Percentiles rank a stretch among this genome's conserved stretches.
Conservation (phyloP, 2,888 invertebrate species). For the Athrips mouffetella region DNA sequence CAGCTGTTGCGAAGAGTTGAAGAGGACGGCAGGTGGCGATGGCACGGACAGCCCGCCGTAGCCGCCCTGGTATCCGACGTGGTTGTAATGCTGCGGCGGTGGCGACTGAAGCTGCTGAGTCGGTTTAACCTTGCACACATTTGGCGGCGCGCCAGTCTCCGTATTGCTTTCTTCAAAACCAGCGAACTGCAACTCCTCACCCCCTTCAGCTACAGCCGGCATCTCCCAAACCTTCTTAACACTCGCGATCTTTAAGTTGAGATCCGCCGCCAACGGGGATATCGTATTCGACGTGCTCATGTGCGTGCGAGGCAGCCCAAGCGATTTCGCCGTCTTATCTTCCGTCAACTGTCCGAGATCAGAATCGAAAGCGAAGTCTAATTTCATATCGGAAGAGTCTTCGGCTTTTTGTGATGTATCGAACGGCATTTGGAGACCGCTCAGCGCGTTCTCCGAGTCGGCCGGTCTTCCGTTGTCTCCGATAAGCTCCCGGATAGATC, state of each 20-base stretch:
- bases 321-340: slow-evolving; percentile 79
- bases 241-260: slow-evolving; percentile 95
- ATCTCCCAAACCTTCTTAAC: slow-evolving; percentile 95
- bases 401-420: slow-evolving; percentile 79
- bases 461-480: slow-evolving; percentile 56
- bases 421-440: slow-evolving; percentile 84
- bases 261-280: slow-evolving; percentile 90
- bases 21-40: slow-evolving; percentile 90
- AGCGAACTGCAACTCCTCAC: slow-evolving; percentile 68
- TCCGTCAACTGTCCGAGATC: slow-evolving; percentile 87
- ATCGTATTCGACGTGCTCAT: slow-evolving; percentile 84
- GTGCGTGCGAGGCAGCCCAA: slow-evolving; percentile 78
- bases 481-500: slow-evolving; percentile 70
- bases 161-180: slow-evolving; percentile 65
- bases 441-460: slow-evolving; percentile 61
- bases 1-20: slow-evolving; percentile 85
- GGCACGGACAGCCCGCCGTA: slow-evolving; percentile 90
- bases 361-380: slow-evolving; percentile 94
- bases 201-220: slow-evolving; percentile 82
- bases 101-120: slow-evolving; percentile 87
- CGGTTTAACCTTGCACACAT: slow-evolving; percentile 91
- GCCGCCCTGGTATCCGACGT: slow-evolving; percentile 85
- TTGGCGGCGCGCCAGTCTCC: slow-evolving; percentile 78
- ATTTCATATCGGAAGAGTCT: slow-evolving; percentile 91
- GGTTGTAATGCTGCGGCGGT: slow-evolving; percentile 82